Base-by-base conservation (phyloP, 2,797 vertebrate species). In the Acanthurus lineatus region DNA sequence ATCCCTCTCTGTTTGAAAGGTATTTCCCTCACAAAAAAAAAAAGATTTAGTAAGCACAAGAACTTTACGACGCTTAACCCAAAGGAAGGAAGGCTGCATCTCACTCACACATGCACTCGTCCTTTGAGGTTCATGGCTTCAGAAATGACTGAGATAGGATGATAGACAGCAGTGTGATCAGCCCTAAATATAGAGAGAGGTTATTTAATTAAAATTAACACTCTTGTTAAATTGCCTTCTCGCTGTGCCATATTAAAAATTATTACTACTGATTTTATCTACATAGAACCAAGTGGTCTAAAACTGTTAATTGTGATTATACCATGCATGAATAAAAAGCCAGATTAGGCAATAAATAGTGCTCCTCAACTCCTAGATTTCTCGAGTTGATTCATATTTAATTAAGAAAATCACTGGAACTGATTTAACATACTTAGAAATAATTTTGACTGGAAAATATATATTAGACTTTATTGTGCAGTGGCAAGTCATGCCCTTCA, bases 31-130 rank as follows among this genome's bases (percentile, higher is more conserved):
- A 38, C 56, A 59, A 77, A 25, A 25, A 25, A 25, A 25, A 25
- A 59, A 79, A 77, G 52, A 42, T 65, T 75, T 85, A 76, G 66
- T 79, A 68, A 82, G 88, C 76, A 89, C 81, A 64, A 25, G 44
- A 84, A 85, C 74, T 81, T 66, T 45, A 81, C 74, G 77, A 80
- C 73, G 68, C 38, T 72, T 82, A 70, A 70, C 69, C 79, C 63
- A 51, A 49, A 73, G 78, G 81, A 84, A 74, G 45, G 47, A 74
- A 60, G 63, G 60, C 69, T 75, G 60, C 45, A 63, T 66, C 54
- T 77, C 62, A 69, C 53, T 53, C 32, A 42, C 20, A 4, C 51
- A 9, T 25, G 70, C 9, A 22, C 45, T 78, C 17, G 5, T 71
- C 44, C 69, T 63, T 72, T 62, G 60, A 73, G 74, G 53, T 59